These are phyloP conservation scores for Plodia interpunctella DNA, from an alignment of 1,140 invertebrate genomes.

Conservation along the genomic window DNA sequence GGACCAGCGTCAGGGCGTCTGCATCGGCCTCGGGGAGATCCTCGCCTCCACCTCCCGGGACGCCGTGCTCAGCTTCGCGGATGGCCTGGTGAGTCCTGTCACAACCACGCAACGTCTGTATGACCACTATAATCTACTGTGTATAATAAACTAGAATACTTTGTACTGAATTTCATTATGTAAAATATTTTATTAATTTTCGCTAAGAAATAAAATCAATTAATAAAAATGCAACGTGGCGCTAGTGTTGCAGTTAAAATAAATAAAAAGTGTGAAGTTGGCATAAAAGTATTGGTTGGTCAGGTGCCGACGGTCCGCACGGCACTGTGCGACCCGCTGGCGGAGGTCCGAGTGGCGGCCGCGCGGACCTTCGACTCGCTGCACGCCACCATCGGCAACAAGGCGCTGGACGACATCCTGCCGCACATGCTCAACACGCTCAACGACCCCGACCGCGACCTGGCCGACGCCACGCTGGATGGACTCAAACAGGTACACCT, in stretches of 20 bases:
- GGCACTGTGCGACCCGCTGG: constrained; percentile 94
- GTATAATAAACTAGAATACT: too few species aligned
- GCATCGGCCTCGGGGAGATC: constrained; percentile 98
- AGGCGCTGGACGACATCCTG: constrained; percentile 98
- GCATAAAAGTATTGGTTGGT: neutral
- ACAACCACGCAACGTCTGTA: too few species aligned
- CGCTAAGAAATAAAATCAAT: too few species aligned
- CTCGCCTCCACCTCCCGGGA: constrained; percentile 97
- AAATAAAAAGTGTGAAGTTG: too few species aligned
- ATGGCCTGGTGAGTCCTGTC: constrained; percentile 85
- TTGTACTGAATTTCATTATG: too few species aligned
- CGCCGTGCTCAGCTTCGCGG: constrained; percentile 95
- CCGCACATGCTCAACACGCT: constrained; percentile 92
- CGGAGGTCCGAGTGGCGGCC: constrained; percentile 95
- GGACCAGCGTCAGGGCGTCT: constrained; percentile 89
- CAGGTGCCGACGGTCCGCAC: constrained; percentile 94
- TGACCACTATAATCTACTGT: too few species aligned
- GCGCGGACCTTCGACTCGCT: constrained; percentile 98
- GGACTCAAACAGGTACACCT: constrained; percentile 87
- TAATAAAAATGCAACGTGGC: too few species aligned
- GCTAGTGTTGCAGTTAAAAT: too few species aligned
- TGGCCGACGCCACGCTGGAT: constrained; percentile 93
- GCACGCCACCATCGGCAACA: constrained; percentile 94
- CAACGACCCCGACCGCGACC: constrained; percentile 84
- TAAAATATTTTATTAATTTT: too few species aligned